Percentiles rank a stretch among this genome's conserved stretches.
Evolutionary conservation across 1,140 invertebrate species (phyloP).

Genomic region (Drosophila sulfurigaster): DNA sequence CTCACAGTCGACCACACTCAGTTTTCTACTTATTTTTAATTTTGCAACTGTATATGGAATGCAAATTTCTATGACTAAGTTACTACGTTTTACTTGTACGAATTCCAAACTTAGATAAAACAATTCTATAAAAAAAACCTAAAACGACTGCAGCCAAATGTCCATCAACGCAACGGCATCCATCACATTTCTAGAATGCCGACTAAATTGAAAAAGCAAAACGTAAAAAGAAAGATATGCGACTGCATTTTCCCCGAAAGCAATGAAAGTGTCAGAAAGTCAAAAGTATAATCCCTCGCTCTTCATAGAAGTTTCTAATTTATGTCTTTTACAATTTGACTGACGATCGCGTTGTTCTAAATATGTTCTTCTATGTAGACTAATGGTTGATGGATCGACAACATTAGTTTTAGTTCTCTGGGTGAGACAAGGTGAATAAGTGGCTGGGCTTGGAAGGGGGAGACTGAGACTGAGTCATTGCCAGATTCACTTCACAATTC

Average conservation of each 20-base stretch:
- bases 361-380: neutral
- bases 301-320: neutral
- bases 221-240: slow-evolving; percentile 34
- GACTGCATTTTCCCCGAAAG: slow-evolving; percentile 42
- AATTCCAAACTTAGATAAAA: too few species aligned
- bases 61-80: too few species aligned
- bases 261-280: slow-evolving; percentile 1
- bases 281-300: slow-evolving; percentile 4
- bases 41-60: too few species aligned
- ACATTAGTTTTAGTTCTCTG: neutral
- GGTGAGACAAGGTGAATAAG: neutral
- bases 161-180: neutral
- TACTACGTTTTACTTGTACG: too few species aligned
- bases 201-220: slow-evolving; percentile 48
- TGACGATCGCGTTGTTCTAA: slow-evolving; percentile 4
- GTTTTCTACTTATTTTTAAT: too few species aligned
- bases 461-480: slow-evolving; percentile 16
- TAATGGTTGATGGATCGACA: neutral
- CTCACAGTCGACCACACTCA: too few species aligned
- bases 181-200: slow-evolving; percentile 30
- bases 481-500: slow-evolving; percentile 9
- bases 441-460: too few species aligned
- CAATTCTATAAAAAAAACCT: neutral
- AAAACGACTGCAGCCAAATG: neutral
- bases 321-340: slow-evolving; percentile 3